Conservation (phyloP, 2,888 invertebrate genomes). For the Heliconius ethilla region DNA sequence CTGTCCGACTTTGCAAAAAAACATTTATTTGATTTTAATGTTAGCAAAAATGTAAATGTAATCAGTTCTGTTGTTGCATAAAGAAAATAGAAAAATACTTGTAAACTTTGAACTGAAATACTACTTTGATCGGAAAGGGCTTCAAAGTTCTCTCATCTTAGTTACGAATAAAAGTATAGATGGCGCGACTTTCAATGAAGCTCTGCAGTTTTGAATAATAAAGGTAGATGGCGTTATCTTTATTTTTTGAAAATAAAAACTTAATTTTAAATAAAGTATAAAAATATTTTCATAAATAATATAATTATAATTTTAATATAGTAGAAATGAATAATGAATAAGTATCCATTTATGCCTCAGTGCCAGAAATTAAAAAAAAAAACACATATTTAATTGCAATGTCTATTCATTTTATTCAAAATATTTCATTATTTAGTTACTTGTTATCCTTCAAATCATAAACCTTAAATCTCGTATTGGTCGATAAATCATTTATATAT, state of each 20-base stretch:
- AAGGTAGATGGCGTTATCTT: conserved; percentile 25
- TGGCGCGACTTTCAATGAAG: conserved; percentile 26
- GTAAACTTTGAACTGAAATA: background rate
- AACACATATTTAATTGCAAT: background rate
- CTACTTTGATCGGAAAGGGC: background rate
- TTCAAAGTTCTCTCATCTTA: background rate
- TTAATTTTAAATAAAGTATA: background rate
- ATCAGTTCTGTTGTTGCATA: no score
- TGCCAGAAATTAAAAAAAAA: background rate
- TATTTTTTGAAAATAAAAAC: background rate
- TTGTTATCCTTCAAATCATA: background rate
- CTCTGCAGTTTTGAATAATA: conserved; percentile 1
- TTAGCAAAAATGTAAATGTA: no score
- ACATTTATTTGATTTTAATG: no score
- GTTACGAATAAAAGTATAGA: conserved; percentile 14
- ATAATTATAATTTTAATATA: background rate
- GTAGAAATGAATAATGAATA: background rate
- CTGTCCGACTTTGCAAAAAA: no score
- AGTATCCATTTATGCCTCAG: background rate
- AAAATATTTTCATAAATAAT: conserved; percentile 1
- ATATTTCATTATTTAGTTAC: no score
- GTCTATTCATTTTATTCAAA: no score
- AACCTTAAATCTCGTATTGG: background rate
- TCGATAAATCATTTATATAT: background rate
- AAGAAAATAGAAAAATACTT: background rate